These are phyloP conservation scores for Ictalurus furcatus DNA, from an alignment of 2,113 vertebrate species.

Conservation along the genomic window DNA sequence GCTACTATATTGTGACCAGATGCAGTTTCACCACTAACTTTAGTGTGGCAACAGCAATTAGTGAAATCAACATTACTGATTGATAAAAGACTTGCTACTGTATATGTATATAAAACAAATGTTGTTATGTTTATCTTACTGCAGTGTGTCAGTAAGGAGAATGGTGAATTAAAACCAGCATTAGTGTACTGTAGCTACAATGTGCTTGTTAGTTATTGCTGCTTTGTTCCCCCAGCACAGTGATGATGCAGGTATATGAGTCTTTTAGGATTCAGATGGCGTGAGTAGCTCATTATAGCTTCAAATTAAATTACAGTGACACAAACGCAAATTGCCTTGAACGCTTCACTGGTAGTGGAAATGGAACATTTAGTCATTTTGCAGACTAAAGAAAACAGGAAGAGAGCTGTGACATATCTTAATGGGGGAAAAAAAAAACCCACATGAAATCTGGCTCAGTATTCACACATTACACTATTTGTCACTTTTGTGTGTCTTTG, in stretches of 20 bases:
- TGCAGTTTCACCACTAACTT: conserved; percentile 19
- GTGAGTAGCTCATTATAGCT: neutral
- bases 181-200: conserved; percentile 57
- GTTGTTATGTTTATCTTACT: conserved; percentile 30
- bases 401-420: conserved; percentile 53
- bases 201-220: conserved; percentile 72
- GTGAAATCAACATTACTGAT: neutral
- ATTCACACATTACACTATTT: conserved; percentile 31
- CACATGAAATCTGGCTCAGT: conserved; percentile 32
- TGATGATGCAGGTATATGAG: conserved; percentile 42
- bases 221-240: conserved; percentile 62
- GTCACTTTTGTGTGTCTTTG: conserved; percentile 52
- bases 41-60: neutral
- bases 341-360: conserved; percentile 59
- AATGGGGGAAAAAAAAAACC: conserved; percentile 7
- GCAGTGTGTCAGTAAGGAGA: conserved; percentile 22
- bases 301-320: conserved; percentile 30
- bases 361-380: conserved; percentile 35
- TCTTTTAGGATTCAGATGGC: neutral
- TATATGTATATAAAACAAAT: conserved; percentile 8
- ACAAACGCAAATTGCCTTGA: conserved; percentile 27
- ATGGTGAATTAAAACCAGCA: conserved; percentile 49
- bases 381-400: conserved; percentile 13
- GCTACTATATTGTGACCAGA: neutral
- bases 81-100: neutral